phyloP scores from a whole-genome alignment of 2,113 vertebrate genomes.

The Ictidomys tridecemlineatus region DNA sequence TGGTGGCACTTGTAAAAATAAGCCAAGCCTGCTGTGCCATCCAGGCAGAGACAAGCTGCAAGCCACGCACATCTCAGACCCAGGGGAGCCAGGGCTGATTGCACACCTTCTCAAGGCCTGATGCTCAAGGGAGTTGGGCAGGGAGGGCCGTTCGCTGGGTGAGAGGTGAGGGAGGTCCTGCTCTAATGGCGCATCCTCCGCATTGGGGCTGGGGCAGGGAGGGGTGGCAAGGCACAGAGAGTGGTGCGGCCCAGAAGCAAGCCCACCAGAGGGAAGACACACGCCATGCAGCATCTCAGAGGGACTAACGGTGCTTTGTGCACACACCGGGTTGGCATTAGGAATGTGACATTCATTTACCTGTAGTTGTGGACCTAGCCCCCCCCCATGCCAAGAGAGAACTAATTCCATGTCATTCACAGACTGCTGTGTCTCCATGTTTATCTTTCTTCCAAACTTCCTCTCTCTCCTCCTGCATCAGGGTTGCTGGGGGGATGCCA shows the following conservation, averaged over 20 bases:
- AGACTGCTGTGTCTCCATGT: not conserved
- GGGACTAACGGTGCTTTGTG: conserved; percentile 9
- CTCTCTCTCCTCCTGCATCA: not conserved
- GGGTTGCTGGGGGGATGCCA: not conserved
- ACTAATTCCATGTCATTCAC: not conserved
- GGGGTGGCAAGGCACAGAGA: not conserved
- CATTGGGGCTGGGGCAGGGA: not conserved
- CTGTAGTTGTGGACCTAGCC: not conserved
- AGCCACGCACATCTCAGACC: not conserved
- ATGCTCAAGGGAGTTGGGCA: not conserved
- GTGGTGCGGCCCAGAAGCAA: not conserved
- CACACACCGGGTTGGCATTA: not conserved
- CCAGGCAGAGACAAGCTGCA: not conserved
- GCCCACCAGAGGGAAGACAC: not conserved
- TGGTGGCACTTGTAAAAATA: not conserved
- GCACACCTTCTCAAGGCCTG: not conserved
- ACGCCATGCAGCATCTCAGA: too few species aligned
- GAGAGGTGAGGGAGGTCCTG: not conserved
- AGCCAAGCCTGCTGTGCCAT: not conserved
- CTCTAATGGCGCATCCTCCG: not conserved
- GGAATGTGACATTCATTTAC: not conserved
- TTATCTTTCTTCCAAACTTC: not conserved
- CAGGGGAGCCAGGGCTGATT: not conserved
- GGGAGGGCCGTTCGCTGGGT: not conserved
- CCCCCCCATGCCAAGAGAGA: not conserved